These are phyloP conservation scores for Cenopis cana DNA, from an alignment of 2,888 invertebrate species.

Conservation along the genomic window DNA sequence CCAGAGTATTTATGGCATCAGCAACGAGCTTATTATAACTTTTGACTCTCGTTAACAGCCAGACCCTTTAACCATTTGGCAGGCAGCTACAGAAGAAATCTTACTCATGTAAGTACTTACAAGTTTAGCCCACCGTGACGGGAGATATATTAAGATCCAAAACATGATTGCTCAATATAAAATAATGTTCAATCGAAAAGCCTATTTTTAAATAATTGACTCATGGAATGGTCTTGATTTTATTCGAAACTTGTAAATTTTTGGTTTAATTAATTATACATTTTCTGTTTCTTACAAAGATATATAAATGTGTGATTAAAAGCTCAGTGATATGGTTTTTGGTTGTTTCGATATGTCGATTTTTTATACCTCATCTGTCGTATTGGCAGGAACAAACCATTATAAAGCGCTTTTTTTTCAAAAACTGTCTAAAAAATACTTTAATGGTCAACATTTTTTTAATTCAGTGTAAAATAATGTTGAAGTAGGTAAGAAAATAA, in stretches of 20 bases:
- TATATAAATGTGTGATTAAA: conserved; percentile 41
- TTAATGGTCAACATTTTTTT: not conserved
- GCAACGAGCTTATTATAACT: conserved; percentile 46
- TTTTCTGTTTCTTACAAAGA: conserved; percentile 38
- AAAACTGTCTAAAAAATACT: not conserved
- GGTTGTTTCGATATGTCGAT: conserved; percentile 60
- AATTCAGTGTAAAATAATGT: conserved; percentile 13
- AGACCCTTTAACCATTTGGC: conserved; percentile 36
- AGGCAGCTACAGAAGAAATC: conserved; percentile 28
- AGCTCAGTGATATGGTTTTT: conserved; percentile 67
- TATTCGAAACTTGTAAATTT: conserved; percentile 53
- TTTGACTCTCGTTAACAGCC: conserved; percentile 37
- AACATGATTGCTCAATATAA: conserved; percentile 64
- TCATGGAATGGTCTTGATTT: conserved; percentile 67
- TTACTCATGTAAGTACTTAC: too few species aligned
- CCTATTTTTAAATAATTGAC: conserved; percentile 77
- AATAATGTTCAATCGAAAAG: conserved; percentile 60
- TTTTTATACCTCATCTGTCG: not conserved
- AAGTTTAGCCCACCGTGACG: not conserved
- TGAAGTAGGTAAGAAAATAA: conserved; percentile 11
- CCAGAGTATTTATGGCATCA: conserved; percentile 33
- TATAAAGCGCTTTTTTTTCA: not conserved
- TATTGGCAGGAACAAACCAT: conserved; percentile 2
- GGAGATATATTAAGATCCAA: conserved; percentile 57
- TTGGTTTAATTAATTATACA: conserved; percentile 39